Evolutionary conservation across 1,140 invertebrate species (phyloP).

Genomic region (Schlechtendalia chinensis): DNA sequence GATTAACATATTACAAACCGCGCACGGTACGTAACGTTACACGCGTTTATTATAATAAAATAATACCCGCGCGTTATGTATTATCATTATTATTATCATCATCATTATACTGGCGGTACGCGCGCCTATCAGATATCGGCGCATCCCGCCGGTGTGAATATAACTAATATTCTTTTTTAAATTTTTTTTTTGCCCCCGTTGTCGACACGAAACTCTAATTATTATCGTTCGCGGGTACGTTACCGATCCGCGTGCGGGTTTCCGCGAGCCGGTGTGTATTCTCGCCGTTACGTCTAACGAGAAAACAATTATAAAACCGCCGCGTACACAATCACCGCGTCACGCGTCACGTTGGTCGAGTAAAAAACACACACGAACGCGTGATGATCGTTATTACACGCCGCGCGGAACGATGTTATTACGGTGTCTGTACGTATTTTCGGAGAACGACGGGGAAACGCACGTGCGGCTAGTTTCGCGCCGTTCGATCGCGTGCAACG

Average conservation of each 20-base stretch:
- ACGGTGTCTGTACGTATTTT: neutral
- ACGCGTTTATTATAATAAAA: neutral
- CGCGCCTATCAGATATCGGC: neutral
- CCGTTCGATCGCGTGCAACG: neutral
- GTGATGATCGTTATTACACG: neutral
- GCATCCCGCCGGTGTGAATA: neutral
- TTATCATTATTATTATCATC: no score
- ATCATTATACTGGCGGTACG: neutral
- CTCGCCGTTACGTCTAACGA: neutral
- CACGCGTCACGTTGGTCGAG: neutral
- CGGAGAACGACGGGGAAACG: neutral
- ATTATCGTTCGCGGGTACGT: no score
- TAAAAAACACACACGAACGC: neutral
- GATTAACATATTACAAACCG: conserved; percentile 44
- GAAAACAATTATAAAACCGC: conserved; percentile 14
- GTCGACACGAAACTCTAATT: neutral
- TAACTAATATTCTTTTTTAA: no score
- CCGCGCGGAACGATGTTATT: no score
- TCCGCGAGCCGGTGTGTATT: no score
- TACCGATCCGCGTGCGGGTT: no score
- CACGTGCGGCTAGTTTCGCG: no score
- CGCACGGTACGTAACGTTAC: neutral
- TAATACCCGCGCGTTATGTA: neutral
- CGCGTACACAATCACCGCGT: no score
- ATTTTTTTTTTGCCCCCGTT: neutral